These are phyloP conservation scores for Cephus nigrinus DNA, from an alignment of 2,888 invertebrate species.

Conservation along the genomic window DNA sequence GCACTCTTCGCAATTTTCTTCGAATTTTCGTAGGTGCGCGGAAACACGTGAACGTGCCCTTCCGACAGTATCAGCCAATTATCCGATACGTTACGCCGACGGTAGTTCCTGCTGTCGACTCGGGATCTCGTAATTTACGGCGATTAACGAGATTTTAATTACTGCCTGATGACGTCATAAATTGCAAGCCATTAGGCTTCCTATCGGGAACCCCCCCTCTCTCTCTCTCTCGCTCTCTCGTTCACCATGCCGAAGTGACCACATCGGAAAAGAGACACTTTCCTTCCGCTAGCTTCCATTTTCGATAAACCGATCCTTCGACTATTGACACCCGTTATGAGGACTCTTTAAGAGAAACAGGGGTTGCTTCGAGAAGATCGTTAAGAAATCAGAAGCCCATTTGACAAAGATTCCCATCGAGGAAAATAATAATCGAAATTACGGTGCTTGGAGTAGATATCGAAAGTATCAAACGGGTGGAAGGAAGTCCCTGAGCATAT, in stretches of 20 bases:
- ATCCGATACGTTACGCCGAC: neutral
- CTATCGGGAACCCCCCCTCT: neutral
- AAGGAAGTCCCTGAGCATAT: neutral
- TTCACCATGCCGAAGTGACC: neutral
- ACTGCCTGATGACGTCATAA: slow-evolving; percentile 39
- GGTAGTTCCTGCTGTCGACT: neutral
- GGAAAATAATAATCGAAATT: neutral
- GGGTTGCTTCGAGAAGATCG: neutral
- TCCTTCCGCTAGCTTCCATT: neutral
- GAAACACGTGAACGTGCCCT: too few relatives aligned
- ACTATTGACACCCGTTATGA: neutral
- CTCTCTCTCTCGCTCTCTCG: neutral
- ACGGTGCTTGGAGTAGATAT: neutral
- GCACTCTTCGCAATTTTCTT: neutral
- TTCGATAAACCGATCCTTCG: neutral
- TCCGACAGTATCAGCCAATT: neutral
- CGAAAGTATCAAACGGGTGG: neutral
- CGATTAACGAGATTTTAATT: slow-evolving; percentile 52
- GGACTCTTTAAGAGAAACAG: neutral
- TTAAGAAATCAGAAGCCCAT: neutral
- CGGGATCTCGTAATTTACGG: neutral
- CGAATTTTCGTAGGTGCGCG: too few relatives aligned
- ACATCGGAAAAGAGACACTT: neutral
- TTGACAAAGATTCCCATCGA: neutral
- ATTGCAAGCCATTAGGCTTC: slow-evolving; percentile 30